Base-by-base conservation (phyloP, 2,888 invertebrate species). In the Caenorhabditis sp. region DNA sequence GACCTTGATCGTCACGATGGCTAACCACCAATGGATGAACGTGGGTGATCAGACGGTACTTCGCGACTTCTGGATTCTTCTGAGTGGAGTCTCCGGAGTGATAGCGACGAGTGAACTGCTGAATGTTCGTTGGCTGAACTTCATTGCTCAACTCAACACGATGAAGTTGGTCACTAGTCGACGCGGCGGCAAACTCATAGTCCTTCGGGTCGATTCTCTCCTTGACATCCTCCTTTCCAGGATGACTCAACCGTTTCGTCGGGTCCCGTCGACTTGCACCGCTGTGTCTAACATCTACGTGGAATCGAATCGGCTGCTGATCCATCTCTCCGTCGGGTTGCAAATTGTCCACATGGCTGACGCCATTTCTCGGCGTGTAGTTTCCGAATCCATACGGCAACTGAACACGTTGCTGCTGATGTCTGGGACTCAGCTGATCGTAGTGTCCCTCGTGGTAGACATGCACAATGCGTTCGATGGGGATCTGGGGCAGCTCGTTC, bases 261-360 rank as follows among this genome's bases (percentile, higher is more conserved):
- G 61, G 64, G 47, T 75, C 51, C 24, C 79, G 44, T 19, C 80
- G 76, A n/a, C 80, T 79, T 8, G 69, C 47, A 44, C 87, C 88
- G 28, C 86, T 86, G 54, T 88, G 88, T 16, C 79, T 69, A 10
- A 89, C 80, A 64, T 85, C 85, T 16, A 90, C 89, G 66, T 82
- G 85, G 74, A 88, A 88, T 26, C 86, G 80, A 47, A 90, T 83
- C 5, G 89, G 90, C 44, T 84, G 84, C n/a, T 75, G 68, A 28
- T 80, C 69, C 82, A 89, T 69, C 24, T 89, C 89, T 12, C 82
- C 70, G 14, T 64, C 54, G 0, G 80, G 81, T 26, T 82, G 74
- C 19, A 86, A 56, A 1, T 74, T 63, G 31, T 86, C 86, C 28
- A 85, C 81, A 16, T 77, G 75, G 24, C 74, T 80, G 2, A 81